Evolutionary conservation across 2,113 vertebrate genomes (phyloP).

Genomic region (Sphaerodactylus townsendi): DNA sequence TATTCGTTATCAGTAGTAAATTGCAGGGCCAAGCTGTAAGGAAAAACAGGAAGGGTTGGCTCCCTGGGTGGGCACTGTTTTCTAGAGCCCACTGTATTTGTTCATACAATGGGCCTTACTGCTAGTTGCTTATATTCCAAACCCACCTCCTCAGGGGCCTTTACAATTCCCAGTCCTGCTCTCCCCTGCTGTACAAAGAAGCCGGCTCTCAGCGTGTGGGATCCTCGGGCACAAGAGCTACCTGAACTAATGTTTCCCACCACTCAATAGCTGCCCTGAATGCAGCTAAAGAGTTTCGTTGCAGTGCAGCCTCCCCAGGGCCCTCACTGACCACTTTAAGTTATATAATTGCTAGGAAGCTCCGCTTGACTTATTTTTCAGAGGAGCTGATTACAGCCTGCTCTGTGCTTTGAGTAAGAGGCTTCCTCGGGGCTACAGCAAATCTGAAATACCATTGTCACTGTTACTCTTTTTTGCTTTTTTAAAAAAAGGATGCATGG

Average conservation of each 20-base stretch:
- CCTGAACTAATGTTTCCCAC: background rate
- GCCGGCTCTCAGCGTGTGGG: background rate
- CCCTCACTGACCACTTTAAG: background rate
- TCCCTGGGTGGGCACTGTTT: no score
- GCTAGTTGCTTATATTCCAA: no score
- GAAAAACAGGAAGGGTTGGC: no score
- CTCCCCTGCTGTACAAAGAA: background rate
- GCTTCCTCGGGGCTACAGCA: background rate
- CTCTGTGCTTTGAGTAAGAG: background rate
- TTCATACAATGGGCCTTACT: no score
- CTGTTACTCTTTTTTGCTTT: background rate
- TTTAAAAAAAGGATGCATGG: background rate
- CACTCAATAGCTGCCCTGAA: background rate
- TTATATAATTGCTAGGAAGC: background rate
- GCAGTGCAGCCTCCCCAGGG: background rate
- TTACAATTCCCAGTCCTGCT: no score
- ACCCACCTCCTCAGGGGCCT: background rate
- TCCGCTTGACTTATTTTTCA: background rate
- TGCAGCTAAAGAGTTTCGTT: background rate
- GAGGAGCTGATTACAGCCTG: conserved; percentile 9
- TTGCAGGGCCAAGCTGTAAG: no score
- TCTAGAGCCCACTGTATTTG: no score
- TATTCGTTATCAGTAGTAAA: no score
- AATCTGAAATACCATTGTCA: background rate
- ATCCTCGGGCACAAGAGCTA: background rate